phyloP scores from a whole-genome alignment of 2,888 invertebrate species.

The Spisula subtruncata region DNA sequence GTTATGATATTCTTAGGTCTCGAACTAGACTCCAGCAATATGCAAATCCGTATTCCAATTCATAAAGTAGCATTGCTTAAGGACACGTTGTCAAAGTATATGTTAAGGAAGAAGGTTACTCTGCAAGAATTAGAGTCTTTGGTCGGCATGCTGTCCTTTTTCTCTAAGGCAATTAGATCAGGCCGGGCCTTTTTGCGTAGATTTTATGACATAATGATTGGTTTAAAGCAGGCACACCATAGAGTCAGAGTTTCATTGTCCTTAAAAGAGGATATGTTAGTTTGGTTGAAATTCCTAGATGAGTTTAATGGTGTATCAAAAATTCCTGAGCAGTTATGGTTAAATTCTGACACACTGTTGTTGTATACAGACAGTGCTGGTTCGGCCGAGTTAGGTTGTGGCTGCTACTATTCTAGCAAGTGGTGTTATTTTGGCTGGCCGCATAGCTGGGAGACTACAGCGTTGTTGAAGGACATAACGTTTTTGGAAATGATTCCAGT shows the following conservation, averaged over 20 bases:
- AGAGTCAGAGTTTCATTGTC: not conserved
- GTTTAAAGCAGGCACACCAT: not conserved
- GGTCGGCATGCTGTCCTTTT: conserved; percentile 1
- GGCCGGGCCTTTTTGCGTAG: conserved; percentile 19
- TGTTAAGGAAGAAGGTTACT: not conserved
- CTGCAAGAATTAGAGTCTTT: conserved; percentile 18
- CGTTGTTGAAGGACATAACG: conserved; percentile 30
- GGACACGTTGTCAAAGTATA: not conserved
- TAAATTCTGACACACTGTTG: not conserved
- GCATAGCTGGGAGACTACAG: not conserved
- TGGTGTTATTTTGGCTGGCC: conserved; percentile 46
- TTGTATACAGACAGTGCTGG: conserved; percentile 16
- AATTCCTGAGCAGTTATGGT: conserved; percentile 30
- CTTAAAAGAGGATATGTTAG: not conserved
- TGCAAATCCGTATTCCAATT: conserved; percentile 24
- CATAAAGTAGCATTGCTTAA: conserved; percentile 10
- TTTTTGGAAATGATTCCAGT: conserved; percentile 44
- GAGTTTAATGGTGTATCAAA: not conserved
- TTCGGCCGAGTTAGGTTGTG: conserved; percentile 4
- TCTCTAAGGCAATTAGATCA: conserved; percentile 27
- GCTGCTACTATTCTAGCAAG: conserved; percentile 11
- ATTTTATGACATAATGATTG: conserved; percentile 23
- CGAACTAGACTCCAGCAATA: conserved; percentile 32
- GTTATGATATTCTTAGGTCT: conserved; percentile 11
- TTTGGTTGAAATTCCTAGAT: conserved; percentile 10